Evolutionary conservation across 2,888 invertebrate genomes (phyloP).

Genomic region (Drosophila prolongata): DNA sequence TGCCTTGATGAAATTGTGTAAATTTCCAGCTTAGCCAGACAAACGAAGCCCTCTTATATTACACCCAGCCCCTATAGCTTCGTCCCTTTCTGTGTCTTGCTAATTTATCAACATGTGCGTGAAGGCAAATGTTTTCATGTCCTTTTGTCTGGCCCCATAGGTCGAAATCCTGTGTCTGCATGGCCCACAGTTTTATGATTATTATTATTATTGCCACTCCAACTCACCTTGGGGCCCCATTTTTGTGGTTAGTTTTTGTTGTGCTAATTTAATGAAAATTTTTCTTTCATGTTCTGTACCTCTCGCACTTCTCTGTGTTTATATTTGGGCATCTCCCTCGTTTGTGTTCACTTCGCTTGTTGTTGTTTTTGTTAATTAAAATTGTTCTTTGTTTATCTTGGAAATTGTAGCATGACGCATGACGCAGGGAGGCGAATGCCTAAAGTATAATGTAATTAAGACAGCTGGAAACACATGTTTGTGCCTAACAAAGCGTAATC

Average conservation of each 20-base stretch:
- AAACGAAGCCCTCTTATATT: constrained; percentile 10
- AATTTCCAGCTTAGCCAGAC: constrained; percentile 41
- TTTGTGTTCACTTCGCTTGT: constrained; percentile 15
- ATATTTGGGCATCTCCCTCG: constrained; percentile 10
- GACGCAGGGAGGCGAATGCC: neutral
- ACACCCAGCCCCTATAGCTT: neutral
- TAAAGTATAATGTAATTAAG: constrained; percentile 4
- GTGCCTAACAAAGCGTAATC: constrained; percentile 7
- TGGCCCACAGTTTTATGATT: constrained; percentile 32
- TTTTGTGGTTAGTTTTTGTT: constrained; percentile 61
- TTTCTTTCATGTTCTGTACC: constrained; percentile 25
- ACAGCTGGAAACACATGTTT: constrained; percentile 5
- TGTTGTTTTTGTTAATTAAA: constrained; percentile 44
- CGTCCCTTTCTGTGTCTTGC: constrained; percentile 15
- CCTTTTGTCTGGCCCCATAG: constrained; percentile 35
- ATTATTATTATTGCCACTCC: constrained; percentile 43
- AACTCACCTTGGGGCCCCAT: constrained; percentile 17
- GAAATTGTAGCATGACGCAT: constrained; percentile 21
- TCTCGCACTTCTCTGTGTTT: neutral
- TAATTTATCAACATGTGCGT: constrained; percentile 65
- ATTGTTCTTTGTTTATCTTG: constrained; percentile 21
- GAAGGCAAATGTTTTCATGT: constrained; percentile 45
- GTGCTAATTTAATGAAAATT: constrained; percentile 70
- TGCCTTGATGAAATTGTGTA: constrained; percentile 74
- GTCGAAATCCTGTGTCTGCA: constrained; percentile 16